phyloP scores from a whole-genome alignment of 2,888 invertebrate species.

The Abrostola triplasia region DNA sequence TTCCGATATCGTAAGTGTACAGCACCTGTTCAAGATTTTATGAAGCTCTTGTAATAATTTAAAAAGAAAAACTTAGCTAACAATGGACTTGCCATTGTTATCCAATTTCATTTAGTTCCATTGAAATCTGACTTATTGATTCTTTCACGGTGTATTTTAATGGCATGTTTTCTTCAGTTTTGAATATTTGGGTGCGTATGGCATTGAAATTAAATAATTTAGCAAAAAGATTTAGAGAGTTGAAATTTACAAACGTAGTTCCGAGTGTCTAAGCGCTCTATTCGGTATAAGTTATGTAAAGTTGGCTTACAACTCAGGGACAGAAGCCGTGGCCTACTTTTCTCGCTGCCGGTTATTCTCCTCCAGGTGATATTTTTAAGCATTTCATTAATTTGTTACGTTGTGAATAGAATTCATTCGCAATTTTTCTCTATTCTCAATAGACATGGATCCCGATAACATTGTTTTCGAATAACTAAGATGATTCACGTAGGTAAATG shows the following conservation, averaged over 20 bases:
- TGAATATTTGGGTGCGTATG: not conserved
- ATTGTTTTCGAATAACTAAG: no score
- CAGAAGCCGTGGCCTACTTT: constrained; percentile 48
- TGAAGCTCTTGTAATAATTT: constrained; percentile 8
- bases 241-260: constrained; percentile 18
- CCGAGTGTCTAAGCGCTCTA: constrained; percentile 23
- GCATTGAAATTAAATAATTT: not conserved
- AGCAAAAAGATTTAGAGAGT: constrained; percentile 15
- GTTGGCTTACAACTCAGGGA: constrained; percentile 43
- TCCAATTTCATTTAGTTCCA: constrained; percentile 6
- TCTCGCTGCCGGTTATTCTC: constrained; percentile 24
- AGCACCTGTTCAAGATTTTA: constrained; percentile 7
- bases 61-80: constrained; percentile 5
- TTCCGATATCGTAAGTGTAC: constrained; percentile 9
- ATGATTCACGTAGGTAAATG: no score
- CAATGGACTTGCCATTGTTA: constrained; percentile 16
- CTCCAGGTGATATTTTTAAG: constrained; percentile 11
- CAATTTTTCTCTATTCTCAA: not conserved
- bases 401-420: not conserved
- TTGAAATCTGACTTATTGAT: constrained; percentile 1
- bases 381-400: not conserved
- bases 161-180: not conserved
- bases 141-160: not conserved
- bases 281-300: constrained; percentile 40
- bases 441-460: no score